Percentiles rank a stretch among this genome's conserved stretches.
phyloP scores from a whole-genome alignment of 2,113 vertebrate genomes.

The Zosterops japonicus region DNA sequence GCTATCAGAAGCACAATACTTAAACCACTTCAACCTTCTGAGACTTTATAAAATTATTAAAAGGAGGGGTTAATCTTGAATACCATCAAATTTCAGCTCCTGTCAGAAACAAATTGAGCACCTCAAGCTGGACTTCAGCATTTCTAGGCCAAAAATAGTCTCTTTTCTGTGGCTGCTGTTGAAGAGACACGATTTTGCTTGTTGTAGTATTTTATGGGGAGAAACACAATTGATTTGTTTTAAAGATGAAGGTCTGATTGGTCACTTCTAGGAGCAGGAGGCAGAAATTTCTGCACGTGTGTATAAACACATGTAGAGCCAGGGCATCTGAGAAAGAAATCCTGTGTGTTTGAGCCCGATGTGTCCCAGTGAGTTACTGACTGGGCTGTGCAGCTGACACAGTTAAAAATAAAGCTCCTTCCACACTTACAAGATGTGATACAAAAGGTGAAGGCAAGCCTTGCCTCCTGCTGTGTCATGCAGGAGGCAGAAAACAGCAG shows the following conservation, averaged over 20 bases:
- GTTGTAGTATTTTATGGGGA: neutral
- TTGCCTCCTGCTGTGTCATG: neutral
- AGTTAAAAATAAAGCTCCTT: slow-evolving; percentile 20
- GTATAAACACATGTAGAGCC: neutral
- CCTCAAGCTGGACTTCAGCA: neutral
- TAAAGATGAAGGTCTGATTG: neutral
- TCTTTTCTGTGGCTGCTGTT: neutral
- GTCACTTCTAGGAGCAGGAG: neutral
- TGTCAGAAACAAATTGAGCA: neutral
- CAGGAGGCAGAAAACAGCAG: neutral
- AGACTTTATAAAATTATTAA: neutral
- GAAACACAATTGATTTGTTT: neutral
- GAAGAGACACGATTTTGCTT: neutral
- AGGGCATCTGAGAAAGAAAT: neutral
- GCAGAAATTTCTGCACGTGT: neutral
- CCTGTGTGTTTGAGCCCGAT: neutral
- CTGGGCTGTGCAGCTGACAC: neutral
- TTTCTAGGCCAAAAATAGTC: neutral
- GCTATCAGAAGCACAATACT: neutral
- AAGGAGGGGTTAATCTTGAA: neutral
- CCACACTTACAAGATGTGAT: neutral
- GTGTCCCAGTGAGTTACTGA: neutral
- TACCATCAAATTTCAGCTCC: neutral
- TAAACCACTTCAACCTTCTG: neutral
- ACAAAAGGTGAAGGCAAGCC: neutral